Base-by-base conservation (phyloP, 2,888 invertebrate genomes). In the Mycalesis mineus region DNA sequence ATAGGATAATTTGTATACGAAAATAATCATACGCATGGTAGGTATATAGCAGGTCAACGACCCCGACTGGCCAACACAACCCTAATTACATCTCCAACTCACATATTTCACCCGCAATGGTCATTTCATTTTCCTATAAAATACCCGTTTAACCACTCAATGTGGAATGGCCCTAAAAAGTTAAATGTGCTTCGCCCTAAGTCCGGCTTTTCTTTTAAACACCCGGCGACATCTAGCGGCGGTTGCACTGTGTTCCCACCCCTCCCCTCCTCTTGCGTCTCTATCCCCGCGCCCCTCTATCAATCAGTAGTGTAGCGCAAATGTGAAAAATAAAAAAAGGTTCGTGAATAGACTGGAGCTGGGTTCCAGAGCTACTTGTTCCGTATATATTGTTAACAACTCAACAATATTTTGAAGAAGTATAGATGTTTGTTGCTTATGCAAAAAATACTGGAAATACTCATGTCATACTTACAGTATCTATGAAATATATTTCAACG, bases 251-350 rank as follows among this genome's bases (percentile, higher is more conserved):
- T n/a, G n/a, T n/a, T n/a, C n/a, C 7, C 9, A 3, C 37, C 13
- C 13, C 36, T 5, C 48, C 37, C 39, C 39, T 5, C 39, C 39
- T 11, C 37, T 11, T n/a, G n/a, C n/a, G n/a, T n/a, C n/a, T 22
- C 45, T 9, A 1, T 8, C 14, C 47, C 28, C 11, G 4, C 28
- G 17, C 47, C 47, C 49, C 49, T 28, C 68, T 66, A 78, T 79
- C 78, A 81, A 82, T 82, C 80, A 81, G 77, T 70, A 81, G 77
- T 70, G 74, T 71, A 74, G 71, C 70, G 68, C 71, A 76, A 77
- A 77, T 76, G 74, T 77, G 73, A 78, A 77, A 80, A 80, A 75
- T 65, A 69, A 79, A 77, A 72, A 79, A 78, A 47, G 31, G 11
- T 33, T 33, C 47, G 6, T 2, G 31, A 47, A 47, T 45, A 33